Conservation (phyloP, 2,113 vertebrate species). For the Cacatua alba region DNA sequence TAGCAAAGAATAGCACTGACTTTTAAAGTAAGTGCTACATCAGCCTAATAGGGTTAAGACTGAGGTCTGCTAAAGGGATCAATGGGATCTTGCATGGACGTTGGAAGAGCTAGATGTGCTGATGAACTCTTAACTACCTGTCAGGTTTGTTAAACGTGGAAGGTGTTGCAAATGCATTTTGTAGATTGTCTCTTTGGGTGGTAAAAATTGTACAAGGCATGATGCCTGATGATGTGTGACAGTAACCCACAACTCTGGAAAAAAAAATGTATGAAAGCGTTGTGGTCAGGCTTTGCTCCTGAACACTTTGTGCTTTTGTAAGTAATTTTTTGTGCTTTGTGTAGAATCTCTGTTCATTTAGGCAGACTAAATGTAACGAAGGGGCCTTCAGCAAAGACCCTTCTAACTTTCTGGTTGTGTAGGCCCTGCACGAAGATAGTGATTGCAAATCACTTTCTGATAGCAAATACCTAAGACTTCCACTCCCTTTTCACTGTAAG, state of each 20-base stretch:
- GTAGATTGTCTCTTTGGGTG: background rate
- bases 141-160: constrained; percentile 7
- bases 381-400: background rate
- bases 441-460: background rate
- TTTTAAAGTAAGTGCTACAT: constrained; percentile 19
- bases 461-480: background rate
- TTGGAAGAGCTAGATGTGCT: background rate
- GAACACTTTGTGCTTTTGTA: background rate
- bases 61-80: constrained; percentile 36
- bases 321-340: background rate
- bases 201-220: background rate
- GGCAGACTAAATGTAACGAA: background rate
- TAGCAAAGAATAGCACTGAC: background rate
- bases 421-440: background rate
- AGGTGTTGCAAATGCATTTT: background rate
- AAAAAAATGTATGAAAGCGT: background rate
- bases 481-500: background rate
- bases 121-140: constrained; percentile 16
- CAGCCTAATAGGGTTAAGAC: constrained; percentile 27
- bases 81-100: background rate
- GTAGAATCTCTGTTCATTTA: background rate
- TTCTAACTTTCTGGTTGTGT: background rate
- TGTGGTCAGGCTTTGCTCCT: background rate
- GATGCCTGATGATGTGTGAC: background rate
- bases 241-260: background rate